A percentile compares a stretch with the other conserved stretches of the same genome.
These are phyloP conservation scores for Lagopus leucura DNA, from an alignment of 2,113 vertebrate genomes.

Conservation along the genomic window DNA sequence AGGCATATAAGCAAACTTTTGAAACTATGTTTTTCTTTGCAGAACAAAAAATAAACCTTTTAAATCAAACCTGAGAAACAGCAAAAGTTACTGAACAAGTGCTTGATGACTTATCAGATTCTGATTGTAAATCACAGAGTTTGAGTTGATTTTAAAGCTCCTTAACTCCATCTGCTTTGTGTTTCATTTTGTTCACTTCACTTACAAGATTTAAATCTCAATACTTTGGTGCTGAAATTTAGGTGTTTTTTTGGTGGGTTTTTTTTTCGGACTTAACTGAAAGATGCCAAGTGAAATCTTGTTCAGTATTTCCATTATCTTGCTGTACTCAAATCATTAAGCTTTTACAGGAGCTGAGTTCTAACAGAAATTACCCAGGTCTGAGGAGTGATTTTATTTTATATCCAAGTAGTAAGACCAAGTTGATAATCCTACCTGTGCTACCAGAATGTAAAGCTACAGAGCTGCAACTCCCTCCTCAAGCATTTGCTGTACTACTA, in stretches of 20 bases:
- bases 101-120: not conserved
- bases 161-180: not conserved
- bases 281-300: not conserved
- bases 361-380: conserved; percentile 58
- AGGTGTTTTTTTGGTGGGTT: too few relatives aligned
- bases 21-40: not conserved
- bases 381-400: conserved; percentile 77
- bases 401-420: conserved; percentile 65
- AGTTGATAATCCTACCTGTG: conserved; percentile 69
- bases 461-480: conserved; percentile 52
- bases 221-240: not conserved
- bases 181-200: not conserved
- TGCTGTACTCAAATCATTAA: conserved; percentile 58
- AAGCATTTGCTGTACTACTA: conserved; percentile 58
- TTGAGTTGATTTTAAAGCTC: not conserved
- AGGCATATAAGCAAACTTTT: not conserved
- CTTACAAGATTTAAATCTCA: conserved; percentile 8
- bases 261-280: not conserved
- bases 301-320: conserved; percentile 27
- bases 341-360: conserved; percentile 76
- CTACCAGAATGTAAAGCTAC: conserved; percentile 55
- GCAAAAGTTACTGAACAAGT: not conserved
- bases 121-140: not conserved
- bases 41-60: not conserved
- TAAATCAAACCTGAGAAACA: not conserved